A percentile compares a stretch with the other conserved stretches of the same genome.
Evolutionary conservation across 2,888 invertebrate genomes (phyloP).

Genomic region (Ligdia adustata): DNA sequence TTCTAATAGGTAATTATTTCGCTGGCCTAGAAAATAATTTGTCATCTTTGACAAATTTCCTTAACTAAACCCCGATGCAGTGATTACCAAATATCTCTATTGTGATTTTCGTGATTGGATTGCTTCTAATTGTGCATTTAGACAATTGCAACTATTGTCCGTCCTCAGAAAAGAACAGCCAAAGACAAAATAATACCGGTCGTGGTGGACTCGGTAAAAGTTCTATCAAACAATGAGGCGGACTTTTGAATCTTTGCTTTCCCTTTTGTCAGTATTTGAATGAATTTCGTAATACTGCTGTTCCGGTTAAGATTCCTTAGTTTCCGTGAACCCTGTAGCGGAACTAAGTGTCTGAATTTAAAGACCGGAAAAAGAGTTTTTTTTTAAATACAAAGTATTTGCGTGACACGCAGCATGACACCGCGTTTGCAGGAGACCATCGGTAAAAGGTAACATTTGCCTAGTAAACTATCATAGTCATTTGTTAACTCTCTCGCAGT

Average conservation of each 20-base stretch:
- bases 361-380: constrained; percentile 17
- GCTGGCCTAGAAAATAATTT: too few species aligned
- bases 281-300: constrained; percentile 51
- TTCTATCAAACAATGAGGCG: constrained; percentile 64
- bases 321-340: constrained; percentile 29
- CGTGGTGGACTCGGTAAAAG: constrained; percentile 66
- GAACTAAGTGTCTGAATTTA: constrained; percentile 23
- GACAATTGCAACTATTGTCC: constrained; percentile 71
- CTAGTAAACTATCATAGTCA: too few species aligned
- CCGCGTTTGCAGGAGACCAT: too few species aligned
- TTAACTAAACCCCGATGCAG: too few species aligned
- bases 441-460: neutral
- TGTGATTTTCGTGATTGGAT: constrained; percentile 46
- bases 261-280: constrained; percentile 62
- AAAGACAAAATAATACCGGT: constrained; percentile 60
- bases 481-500: too few species aligned
- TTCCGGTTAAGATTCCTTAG: constrained; percentile 47
- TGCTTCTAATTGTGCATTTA: constrained; percentile 59
- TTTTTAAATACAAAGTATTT: neutral
- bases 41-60: too few species aligned
- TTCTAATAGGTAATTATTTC: too few species aligned
- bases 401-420: too few species aligned
- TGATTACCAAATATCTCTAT: constrained; percentile 12
- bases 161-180: constrained; percentile 50
- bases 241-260: constrained; percentile 66